Evolutionary conservation across 2,797 vertebrate species (phyloP), one percentile per base, ranked within the genome.

Genomic region (Schizopygopsis pylzovi): DNA sequence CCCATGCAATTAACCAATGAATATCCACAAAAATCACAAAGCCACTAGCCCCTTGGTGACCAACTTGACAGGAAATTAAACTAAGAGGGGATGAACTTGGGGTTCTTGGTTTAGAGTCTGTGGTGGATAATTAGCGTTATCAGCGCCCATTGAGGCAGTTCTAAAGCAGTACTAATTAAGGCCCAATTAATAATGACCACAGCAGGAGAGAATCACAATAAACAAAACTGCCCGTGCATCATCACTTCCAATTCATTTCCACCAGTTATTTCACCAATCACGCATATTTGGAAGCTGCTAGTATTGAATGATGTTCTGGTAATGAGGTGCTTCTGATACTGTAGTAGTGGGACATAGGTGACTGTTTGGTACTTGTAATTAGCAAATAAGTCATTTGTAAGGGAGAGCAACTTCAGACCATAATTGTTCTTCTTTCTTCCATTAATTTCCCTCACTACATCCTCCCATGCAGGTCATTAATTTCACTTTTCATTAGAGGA

Each of bases 401-500:
- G 54, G 54, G 86, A 77, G 84, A 90, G 89, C 70, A 83, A 93
- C 54, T 63, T 72, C 85, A 88, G 78, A 89, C 83, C 41, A 3
- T 63, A 91, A 92, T 95, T 93, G 93, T 20, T 93, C 84, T 89
- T 87, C 56, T 2, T 76, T 81, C 83, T 33, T 16, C 0, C 1
- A 0, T 0, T 47, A 84, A 25, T 71, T 45, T 73, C 25, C 41
- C 61, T 2, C 18, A 86, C 91, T 83, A 90, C 91, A 89, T 90
- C 90, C 92, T 90, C 89, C 88, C 86, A 80, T 89, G 90, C 91
- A 92, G 93, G 95, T 95, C 94, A 90, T 93, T 93, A 91, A 73
- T 91, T 94, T 95, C 92, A 89, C 94, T 96, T 95, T 95, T 96
- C 95, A 95, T 93, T 92, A 92, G 93, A 63, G 86, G 54, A 86